Percentiles rank a stretch among this genome's conserved stretches.
Evolutionary conservation across 2,888 invertebrate species (phyloP).

Genomic region (Apodemia zela): DNA sequence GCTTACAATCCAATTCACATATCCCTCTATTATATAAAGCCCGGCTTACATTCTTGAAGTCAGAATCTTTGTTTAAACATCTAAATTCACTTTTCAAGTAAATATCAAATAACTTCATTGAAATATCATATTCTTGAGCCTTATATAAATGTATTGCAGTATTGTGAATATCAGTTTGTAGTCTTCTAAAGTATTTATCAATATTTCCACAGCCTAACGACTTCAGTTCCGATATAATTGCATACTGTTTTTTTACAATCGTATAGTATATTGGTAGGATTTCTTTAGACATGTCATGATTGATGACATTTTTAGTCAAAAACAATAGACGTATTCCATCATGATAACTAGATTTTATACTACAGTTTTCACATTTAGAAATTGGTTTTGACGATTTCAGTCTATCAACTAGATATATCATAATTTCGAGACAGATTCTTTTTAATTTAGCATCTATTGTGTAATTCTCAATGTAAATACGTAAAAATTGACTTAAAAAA

Average conservation of each 20-base stretch:
- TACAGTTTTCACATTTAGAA: slow-evolving; percentile 61
- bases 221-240: slow-evolving; percentile 44
- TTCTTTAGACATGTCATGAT: slow-evolving; percentile 34
- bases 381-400: slow-evolving; percentile 45
- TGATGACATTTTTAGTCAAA: slow-evolving; percentile 47
- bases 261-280: slow-evolving; percentile 38
- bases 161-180: slow-evolving; percentile 63
- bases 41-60: slow-evolving; percentile 53
- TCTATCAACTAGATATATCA: slow-evolving; percentile 44
- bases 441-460: slow-evolving; percentile 20
- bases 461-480: slow-evolving; percentile 45
- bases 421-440: slow-evolving; percentile 45
- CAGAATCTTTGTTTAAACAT: slow-evolving; percentile 35
- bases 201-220: slow-evolving; percentile 47
- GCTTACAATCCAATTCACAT: slow-evolving; percentile 55
- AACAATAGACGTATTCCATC: slow-evolving; percentile 58
- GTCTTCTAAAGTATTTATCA: slow-evolving; percentile 52
- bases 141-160: slow-evolving; percentile 58
- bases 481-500: slow-evolving; percentile 52
- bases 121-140: slow-evolving; percentile 45
- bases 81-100: slow-evolving; percentile 53
- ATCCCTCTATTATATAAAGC: slow-evolving; percentile 67
- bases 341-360: slow-evolving; percentile 50
- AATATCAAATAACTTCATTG: slow-evolving; percentile 55
- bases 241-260: slow-evolving; percentile 47